Evolutionary conservation across 2,888 invertebrate genomes (phyloP).

Genomic region (Melolontha melolontha): DNA sequence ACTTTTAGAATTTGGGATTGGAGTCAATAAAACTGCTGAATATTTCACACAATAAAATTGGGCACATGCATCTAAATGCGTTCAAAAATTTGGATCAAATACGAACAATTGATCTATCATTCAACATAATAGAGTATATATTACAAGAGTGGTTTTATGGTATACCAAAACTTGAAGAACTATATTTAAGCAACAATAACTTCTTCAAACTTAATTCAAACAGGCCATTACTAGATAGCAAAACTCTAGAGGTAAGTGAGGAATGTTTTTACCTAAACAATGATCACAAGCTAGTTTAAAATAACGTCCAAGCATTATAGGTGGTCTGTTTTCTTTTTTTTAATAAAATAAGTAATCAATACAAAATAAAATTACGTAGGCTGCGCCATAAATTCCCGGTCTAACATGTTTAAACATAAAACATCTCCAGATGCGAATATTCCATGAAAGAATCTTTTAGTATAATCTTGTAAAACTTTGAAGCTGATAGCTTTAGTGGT

Average conservation of each 20-base stretch:
- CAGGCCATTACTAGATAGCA: constrained; percentile 71
- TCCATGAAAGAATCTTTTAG: too few species aligned
- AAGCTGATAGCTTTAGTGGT: too few species aligned
- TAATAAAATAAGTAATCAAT: too few species aligned
- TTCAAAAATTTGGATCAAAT: constrained; percentile 69
- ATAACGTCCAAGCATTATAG: too few species aligned
- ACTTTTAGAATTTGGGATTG: constrained; percentile 67
- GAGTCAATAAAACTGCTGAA: constrained; percentile 67
- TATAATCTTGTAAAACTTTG: too few species aligned
- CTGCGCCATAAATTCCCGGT: too few species aligned
- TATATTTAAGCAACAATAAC: constrained; percentile 74
- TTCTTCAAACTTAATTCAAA: constrained; percentile 69
- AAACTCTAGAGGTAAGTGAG: constrained; percentile 66
- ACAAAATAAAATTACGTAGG: too few species aligned
- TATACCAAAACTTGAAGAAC: constrained; percentile 66
- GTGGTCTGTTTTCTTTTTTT: too few species aligned
- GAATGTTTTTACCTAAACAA: background rate
- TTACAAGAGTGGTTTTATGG: constrained; percentile 70
- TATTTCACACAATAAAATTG: constrained; percentile 72
- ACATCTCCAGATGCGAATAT: too few species aligned
- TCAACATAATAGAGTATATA: constrained; percentile 72
- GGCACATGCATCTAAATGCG: constrained; percentile 73
- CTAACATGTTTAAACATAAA: too few species aligned
- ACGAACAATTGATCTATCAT: constrained; percentile 71
- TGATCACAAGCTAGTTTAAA: too few species aligned